Evolutionary conservation across 2,113 vertebrate species (phyloP), one percentile per base, ranked within the genome.

Genomic region (Lates calcarifer): DNA sequence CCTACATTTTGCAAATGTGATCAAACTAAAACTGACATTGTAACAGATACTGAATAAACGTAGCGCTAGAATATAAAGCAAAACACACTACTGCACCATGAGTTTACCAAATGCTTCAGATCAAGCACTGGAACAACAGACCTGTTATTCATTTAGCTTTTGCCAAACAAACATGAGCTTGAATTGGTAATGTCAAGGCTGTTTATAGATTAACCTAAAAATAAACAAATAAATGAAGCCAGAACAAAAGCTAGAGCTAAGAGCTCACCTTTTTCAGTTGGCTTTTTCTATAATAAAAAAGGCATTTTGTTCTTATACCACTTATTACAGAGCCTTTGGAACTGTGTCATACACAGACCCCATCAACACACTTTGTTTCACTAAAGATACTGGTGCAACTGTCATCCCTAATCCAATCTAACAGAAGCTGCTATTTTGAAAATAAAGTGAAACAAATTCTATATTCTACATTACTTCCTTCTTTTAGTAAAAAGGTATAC

Each of bases 201-300:
- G 11, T 20, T 47, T 49, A 49, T 8, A 10, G 17, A 47, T 47
- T 47, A 18, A 47, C 43, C 43, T 47, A 14, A 29, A 39, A 31
- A 51, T 12, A 65, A 65, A 57, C n/a, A n/a, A n/a, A n/a, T n/a
- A n/a, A n/a, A n/a, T n/a, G n/a, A n/a, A n/a, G n/a, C n/a, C n/a
- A n/a, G n/a, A n/a, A n/a, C n/a, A n/a, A n/a, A n/a, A n/a, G n/a
- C n/a, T n/a, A 72, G 45, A 71, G 53, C 66, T 10, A 62, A 58
- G n/a, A 62, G 73, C 56, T 70, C 43, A 53, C 17, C 35, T 1
- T 58, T 35, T 80, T 49, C 47, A 67, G 47, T 47, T 49, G 51
- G 35, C 64, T 66, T 58, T 72, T 70, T 72, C 56, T 53, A 56
- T 20, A 62, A 79, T 69, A 79, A 66, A 75, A 73, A 45, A 26